A percentile compares a stretch with the other conserved stretches of the same genome.
phyloP scores from a whole-genome alignment of 2,797 vertebrate species.

The Sebastes diploproa region DNA sequence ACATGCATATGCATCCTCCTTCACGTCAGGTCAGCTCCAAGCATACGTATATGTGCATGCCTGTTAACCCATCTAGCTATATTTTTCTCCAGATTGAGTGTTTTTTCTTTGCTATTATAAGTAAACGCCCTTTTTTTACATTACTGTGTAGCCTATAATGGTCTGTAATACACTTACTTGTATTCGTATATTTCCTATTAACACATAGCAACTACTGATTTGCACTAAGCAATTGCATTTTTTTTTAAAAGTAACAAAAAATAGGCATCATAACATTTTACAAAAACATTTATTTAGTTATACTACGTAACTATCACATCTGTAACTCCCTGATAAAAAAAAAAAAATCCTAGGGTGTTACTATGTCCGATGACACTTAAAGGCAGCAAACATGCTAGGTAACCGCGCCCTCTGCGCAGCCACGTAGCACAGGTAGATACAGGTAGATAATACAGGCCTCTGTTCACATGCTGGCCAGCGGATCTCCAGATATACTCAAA shows the following conservation, averaged over 20 bases:
- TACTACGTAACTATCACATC: not conserved
- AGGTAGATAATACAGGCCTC: too few relatives aligned
- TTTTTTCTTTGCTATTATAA: too few relatives aligned
- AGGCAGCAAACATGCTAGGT: constrained; percentile 33
- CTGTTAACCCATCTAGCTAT: too few relatives aligned
- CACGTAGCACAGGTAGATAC: constrained; percentile 45
- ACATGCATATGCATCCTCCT: too few relatives aligned
- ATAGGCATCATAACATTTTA: not conserved
- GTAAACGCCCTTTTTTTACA: not conserved
- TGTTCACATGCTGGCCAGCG: too few relatives aligned
- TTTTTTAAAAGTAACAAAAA: not conserved
- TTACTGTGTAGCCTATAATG: too few relatives aligned
- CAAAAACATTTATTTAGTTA: not conserved
- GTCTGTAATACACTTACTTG: not conserved
- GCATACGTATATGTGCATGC: too few relatives aligned
- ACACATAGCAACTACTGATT: not conserved
- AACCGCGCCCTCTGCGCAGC: constrained; percentile 38
- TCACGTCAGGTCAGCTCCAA: too few relatives aligned
- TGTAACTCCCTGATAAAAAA: not conserved
- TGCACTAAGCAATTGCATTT: not conserved
- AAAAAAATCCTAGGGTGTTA: not conserved
- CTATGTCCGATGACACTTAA: constrained; percentile 15
- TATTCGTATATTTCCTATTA: not conserved
- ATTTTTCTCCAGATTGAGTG: too few relatives aligned
- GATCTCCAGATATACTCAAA: not conserved